phyloP scores from a whole-genome alignment of 2,888 invertebrate species.

The Eupithecia inturbata region DNA sequence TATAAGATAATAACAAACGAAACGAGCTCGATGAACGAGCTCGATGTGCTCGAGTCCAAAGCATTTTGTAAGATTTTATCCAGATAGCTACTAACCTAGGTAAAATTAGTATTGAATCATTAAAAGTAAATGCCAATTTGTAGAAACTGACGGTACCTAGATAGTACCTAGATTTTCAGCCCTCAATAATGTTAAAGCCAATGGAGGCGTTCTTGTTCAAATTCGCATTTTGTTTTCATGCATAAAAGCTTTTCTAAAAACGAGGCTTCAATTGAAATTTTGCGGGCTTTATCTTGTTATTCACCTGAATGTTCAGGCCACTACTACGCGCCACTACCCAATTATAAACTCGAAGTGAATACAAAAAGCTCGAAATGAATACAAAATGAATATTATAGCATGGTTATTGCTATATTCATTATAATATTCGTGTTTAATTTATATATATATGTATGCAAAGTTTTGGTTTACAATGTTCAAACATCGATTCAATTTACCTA shows the following conservation, averaged over 20 bases:
- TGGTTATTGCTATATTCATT: not conserved
- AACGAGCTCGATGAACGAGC: not conserved
- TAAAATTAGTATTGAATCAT: not conserved
- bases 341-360: constrained; percentile 25
- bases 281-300: constrained; percentile 53
- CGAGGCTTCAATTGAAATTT: constrained; percentile 43
- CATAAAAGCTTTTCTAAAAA: constrained; percentile 33
- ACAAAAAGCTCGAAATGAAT: constrained; percentile 7
- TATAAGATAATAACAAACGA: no score
- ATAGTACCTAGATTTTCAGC: not conserved
- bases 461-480: no score
- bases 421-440: not conserved
- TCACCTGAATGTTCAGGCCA: constrained; percentile 58
- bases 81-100: no score
- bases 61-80: no score
- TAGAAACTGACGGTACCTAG: not conserved
- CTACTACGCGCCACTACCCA: constrained; percentile 42
- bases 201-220: not conserved
- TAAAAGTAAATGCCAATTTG: no score
- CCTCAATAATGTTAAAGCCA: not conserved
- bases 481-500: no score
- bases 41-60: not conserved
- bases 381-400: not conserved
- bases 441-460: no score
- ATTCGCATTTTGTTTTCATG: constrained; percentile 10